phyloP scores from a whole-genome alignment of 2,888 invertebrate genomes.

The Drosophila dives region DNA sequence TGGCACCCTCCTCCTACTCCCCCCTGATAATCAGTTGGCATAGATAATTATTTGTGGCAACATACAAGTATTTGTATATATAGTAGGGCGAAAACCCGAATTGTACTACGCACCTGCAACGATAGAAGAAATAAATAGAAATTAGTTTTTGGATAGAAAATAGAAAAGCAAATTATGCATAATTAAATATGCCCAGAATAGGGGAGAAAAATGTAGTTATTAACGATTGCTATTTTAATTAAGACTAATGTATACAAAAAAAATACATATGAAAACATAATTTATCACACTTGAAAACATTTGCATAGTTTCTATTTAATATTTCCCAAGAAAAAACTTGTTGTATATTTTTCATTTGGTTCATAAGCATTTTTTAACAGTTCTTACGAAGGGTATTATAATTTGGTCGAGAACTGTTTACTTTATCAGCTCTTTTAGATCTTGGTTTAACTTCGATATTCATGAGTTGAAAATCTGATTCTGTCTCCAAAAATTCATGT shows the following conservation, averaged over 20 bases:
- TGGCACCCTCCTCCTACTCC: not conserved
- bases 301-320: not conserved
- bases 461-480: not conserved
- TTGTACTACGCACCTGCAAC: slow-evolving; percentile 65
- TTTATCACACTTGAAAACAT: not conserved
- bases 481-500: not conserved
- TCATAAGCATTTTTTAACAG: slow-evolving; percentile 38
- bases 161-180: slow-evolving; percentile 15
- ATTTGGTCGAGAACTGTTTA: not conserved
- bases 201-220: not conserved
- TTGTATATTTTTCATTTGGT: slow-evolving; percentile 7
- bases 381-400: slow-evolving; percentile 3
- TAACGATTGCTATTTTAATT: not conserved
- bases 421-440: too few relatives aligned
- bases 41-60: slow-evolving; percentile 54
- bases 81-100: slow-evolving; percentile 22
- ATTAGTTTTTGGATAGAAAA: slow-evolving; percentile 46
- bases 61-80: slow-evolving; percentile 17
- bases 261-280: not conserved
- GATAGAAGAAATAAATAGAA: slow-evolving; percentile 36
- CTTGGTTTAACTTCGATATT: not conserved
- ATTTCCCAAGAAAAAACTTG: slow-evolving; percentile 1
- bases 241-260: not conserved
- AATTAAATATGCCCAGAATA: not conserved
- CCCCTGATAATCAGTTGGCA: slow-evolving; percentile 10